Base-by-base conservation (phyloP, 2,113 vertebrate genomes). In the Poicephalus gulielmi region DNA sequence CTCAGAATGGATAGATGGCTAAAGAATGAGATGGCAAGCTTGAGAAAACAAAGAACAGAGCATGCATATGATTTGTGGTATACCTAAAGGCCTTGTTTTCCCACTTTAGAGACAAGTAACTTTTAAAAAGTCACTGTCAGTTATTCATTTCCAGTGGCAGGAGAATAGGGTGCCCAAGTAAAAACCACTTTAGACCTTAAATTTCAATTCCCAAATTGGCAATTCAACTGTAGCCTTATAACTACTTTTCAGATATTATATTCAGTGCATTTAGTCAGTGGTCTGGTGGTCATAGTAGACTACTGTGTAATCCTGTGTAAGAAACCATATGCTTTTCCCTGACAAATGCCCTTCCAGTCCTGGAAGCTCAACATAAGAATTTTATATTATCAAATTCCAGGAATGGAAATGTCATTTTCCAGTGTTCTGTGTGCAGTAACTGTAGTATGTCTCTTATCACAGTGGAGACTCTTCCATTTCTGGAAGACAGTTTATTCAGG, bases 1-100 rank as follows among this genome's bases (percentile, higher is more conserved):
- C 44, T 19, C 35, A 73, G 18, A 71, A 71, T 46, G 19, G 17
- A 11, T 35, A 79, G 23, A 59, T 63, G 11, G 31, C 53, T 74
- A 74, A 83, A 68, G 17, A 71, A 79, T 31, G 43, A 86, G 59
- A 94, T 33, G 28, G 41, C 7, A 85, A 62, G 31, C 39, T 75
- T 86, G 22, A 86, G 33, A 75, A 84, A 92, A 93, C 20, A 77
- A 76, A 71, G 50, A 93, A 92, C 35, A 92, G 52, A 89, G 22
- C 20, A 41, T 6, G 5, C 17, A 35, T 82, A 30, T 78, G 66
- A 71, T 53, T 91, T 64, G 57, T 27, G 73, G 6, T 68, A 68
- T 68, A 71, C 44, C 41, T 67, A 69, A 92, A 85, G 59, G 70
- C 31, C 68, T 81, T 90, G 80, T 88, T 90, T 79, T 43, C 79